A percentile compares a stretch with the other conserved stretches of the same genome.
Evolutionary conservation across 23 tunicate genomes (phyloP).

Genomic region (Halocynthia aurantium): DNA sequence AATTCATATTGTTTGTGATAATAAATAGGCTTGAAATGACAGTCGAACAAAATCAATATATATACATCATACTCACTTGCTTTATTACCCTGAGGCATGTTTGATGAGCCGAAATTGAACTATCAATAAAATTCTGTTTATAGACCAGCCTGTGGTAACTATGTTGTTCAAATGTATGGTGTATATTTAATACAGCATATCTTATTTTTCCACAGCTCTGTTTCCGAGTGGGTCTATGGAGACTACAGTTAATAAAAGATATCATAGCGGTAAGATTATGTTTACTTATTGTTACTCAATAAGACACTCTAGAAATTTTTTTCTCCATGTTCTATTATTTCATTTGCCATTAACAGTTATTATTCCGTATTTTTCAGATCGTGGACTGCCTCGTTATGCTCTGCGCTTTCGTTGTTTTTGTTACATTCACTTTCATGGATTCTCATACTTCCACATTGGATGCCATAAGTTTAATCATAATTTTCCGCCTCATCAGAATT

Average conservation of each 20-base stretch:
- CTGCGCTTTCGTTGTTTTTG: conserved; percentile 34
- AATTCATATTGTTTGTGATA: too few species aligned
- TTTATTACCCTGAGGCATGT: too few species aligned
- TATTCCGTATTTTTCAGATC: conserved; percentile 22
- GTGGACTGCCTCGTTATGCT: conserved; percentile 45
- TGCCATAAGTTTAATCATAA: conserved; percentile 46
- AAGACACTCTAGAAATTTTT: too few species aligned
- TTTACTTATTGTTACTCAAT: not conserved
- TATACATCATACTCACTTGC: too few species aligned
- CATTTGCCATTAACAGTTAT: conserved; percentile 2
- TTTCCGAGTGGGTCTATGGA: not conserved
- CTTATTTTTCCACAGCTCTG: too few species aligned
- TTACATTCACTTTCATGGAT: conserved; percentile 48
- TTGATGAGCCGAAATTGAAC: too few species aligned
- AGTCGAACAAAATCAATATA: too few species aligned
- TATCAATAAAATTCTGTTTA: too few species aligned
- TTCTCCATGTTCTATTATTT: not conserved
- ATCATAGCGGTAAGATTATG: not conserved
- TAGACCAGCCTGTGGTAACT: too few species aligned
- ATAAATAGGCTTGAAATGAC: too few species aligned
- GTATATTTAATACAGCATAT: too few species aligned
- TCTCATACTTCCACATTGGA: conserved; percentile 48
- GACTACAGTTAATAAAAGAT: not conserved
- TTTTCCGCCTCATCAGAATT: conserved; percentile 51
- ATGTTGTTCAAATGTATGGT: too few species aligned